Percentiles rank a stretch among this genome's conserved stretches.
These are phyloP conservation scores for Copsychus sechellarum DNA, from an alignment of 2,113 vertebrate genomes.

Conservation along the genomic window DNA sequence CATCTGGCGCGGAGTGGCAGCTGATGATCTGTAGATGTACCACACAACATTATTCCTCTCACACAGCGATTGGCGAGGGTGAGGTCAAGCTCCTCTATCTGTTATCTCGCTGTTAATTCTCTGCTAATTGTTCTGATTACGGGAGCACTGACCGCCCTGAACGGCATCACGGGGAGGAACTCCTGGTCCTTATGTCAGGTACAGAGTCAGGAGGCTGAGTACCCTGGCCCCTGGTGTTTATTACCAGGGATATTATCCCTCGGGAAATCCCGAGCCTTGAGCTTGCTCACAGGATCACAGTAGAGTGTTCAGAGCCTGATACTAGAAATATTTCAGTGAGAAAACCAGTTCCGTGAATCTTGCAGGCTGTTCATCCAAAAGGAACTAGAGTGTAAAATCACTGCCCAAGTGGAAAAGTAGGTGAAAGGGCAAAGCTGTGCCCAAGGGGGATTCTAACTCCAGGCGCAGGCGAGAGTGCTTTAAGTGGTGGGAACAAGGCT, in stretches of 20 bases:
- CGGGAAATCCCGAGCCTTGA: not conserved
- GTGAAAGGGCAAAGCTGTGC: not conserved
- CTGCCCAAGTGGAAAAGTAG: not conserved
- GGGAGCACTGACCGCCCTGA: fast-evolving
- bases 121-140: not conserved
- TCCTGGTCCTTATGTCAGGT: not conserved
- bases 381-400: constrained; percentile 37
- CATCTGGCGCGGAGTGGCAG: not conserved
- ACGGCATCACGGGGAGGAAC: not conserved
- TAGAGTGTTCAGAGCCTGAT: not conserved
- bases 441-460: not conserved
- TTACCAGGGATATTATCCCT: not conserved
- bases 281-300: not conserved
- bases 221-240: not conserved
- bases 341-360: not conserved
- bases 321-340: not conserved
- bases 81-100: not conserved
- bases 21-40: not conserved
- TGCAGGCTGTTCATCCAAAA: not conserved
- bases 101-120: not conserved
- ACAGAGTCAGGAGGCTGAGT: not conserved
- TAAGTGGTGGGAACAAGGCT: not conserved
- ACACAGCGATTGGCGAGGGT: fast-evolving
- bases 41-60: not conserved
- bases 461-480: not conserved